Base-by-base conservation (phyloP, 2,113 vertebrate genomes). In the Ovis aries region DNA sequence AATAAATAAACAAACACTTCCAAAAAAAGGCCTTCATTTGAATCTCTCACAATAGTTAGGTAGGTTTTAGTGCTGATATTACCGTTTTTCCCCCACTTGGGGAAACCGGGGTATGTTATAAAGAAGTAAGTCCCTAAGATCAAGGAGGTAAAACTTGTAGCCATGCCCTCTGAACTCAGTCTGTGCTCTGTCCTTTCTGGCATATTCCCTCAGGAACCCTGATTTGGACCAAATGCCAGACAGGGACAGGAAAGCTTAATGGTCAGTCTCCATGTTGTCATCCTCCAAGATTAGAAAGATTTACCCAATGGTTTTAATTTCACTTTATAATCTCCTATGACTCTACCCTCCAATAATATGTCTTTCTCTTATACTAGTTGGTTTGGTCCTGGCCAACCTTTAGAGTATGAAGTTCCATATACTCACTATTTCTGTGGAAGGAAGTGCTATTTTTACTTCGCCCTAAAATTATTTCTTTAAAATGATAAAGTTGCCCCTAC, bases 401-500 rank as follows among this genome's bases (percentile, higher is more conserved):
- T 48, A 91, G 1, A 91, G 43, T 90, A 57, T 13, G 74, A 95
- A 91, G 86, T 94, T 83, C 78, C 74, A 84, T 62, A 19, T 48
- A 14, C 17, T 95, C 67, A 74, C 15, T 36, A 40, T 81, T 67
- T 48, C 90, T 87, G n/a, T 60, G 48, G 55, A 36, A 86, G 62
- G 52, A 95, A 78, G 27, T 83, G 36, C 62, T 97, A 96, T 92
- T 97, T 97, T 97, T 94, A 96, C 83, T 92, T 97, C 33, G 21
- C 25, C 92, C 80, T 95, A 90, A 90, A 97, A 92, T 33, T 88
- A 77, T 94, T 97, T 84, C 57, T 95, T 94, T 97, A 85, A 95
- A 89, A 92, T 60, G 77, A 90, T 92, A 91, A 97, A 67, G 7
- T 62, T 60, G 16, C n/a, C 55, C 60, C 57, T 92, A 88, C 40